Evolutionary conservation across 2,888 invertebrate genomes (phyloP).

Genomic region (Melieria picta): DNA sequence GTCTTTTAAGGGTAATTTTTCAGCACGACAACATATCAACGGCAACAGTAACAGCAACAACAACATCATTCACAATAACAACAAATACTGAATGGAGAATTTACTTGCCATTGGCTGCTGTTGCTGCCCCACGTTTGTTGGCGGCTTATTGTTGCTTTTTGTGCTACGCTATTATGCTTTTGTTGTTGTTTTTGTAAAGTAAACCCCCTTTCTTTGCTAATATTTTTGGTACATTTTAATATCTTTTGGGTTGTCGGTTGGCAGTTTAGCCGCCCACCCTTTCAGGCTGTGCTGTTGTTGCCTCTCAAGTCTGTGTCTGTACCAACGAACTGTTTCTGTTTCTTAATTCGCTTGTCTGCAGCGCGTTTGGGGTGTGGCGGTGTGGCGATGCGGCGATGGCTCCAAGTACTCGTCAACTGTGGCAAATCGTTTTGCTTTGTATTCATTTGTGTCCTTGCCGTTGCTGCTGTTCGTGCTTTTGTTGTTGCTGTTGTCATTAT

Average conservation of each 20-base stretch:
- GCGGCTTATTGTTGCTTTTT: constrained; percentile 11
- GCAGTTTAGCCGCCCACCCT: neutral
- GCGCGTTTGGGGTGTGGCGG: too few relatives aligned
- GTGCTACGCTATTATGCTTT: neutral
- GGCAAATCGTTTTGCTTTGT: too few relatives aligned
- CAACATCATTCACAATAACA: constrained; percentile 9
- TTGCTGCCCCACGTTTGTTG: constrained; percentile 12
- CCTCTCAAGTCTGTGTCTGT: neutral
- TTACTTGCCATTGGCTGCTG: neutral
- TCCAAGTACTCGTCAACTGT: too few relatives aligned
- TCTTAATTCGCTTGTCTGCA: too few relatives aligned
- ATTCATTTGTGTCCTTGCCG: too few relatives aligned
- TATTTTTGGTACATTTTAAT: constrained; percentile 1
- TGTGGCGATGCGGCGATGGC: too few relatives aligned
- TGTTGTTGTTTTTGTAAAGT: neutral
- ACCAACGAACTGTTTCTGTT: too few relatives aligned
- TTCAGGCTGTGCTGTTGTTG: neutral
- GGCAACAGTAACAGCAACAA: constrained; percentile 21
- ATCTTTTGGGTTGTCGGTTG: neutral
- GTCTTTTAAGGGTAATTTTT: constrained; percentile 51
- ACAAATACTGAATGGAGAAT: constrained; percentile 34
- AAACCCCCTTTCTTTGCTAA: neutral
- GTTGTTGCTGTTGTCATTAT: too few relatives aligned
- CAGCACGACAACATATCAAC: constrained; percentile 41
- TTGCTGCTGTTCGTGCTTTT: too few relatives aligned